A percentile compares a stretch with the other conserved stretches of the same genome.
These are phyloP conservation scores for Brevimyrus niger DNA, from an alignment of 2,113 vertebrate species.

Conservation along the genomic window DNA sequence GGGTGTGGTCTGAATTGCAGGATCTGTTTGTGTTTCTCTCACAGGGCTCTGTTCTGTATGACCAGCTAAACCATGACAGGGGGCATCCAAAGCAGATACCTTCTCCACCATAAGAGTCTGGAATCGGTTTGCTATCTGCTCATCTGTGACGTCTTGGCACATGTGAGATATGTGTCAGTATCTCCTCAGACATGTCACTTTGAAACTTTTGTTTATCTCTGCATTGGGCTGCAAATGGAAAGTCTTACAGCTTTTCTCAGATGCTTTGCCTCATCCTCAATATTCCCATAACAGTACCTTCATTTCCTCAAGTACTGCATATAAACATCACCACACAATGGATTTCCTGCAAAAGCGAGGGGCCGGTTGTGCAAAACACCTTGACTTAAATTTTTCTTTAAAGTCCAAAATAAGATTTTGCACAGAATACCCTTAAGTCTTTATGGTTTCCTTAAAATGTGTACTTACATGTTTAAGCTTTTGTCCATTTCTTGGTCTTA, in stretches of 20 bases:
- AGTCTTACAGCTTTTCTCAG: neutral
- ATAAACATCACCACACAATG: neutral
- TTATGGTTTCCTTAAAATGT: no score
- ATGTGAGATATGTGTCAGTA: neutral
- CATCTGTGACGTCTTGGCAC: neutral
- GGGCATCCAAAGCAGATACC: neutral
- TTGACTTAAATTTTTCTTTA: no score
- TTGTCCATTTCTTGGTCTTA: no score
- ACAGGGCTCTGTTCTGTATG: constrained; percentile 53
- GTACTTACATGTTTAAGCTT: no score
- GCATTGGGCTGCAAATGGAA: neutral
- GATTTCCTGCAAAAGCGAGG: neutral
- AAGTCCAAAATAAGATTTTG: no score
- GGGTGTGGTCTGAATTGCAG: neutral
- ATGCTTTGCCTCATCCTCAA: neutral
- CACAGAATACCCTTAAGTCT: no score
- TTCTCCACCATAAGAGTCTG: neutral
- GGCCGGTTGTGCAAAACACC: no score
- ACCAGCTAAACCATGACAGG: constrained; percentile 44
- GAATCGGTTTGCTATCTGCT: neutral
- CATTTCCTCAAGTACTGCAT: neutral
- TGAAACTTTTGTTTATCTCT: neutral
- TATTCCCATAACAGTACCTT: neutral
- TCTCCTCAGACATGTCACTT: neutral
- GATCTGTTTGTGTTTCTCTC: constrained; percentile 14